Conservation (phyloP, 2,797 vertebrate genomes). For the Carduelis carduelis region DNA sequence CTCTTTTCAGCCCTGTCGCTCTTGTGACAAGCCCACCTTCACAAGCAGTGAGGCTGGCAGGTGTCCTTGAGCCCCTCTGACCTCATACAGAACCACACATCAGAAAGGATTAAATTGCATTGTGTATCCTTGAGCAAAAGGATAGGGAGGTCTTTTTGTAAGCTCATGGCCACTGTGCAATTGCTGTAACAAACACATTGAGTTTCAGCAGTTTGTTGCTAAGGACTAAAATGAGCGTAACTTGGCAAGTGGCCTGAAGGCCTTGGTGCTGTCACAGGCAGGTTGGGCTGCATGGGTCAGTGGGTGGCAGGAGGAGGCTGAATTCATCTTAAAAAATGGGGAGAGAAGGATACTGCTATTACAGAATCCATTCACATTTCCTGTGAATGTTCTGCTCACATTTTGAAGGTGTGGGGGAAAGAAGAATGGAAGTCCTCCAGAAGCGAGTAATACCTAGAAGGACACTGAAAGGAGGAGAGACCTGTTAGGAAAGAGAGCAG, state of each 20-base stretch:
- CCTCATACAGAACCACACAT: neutral
- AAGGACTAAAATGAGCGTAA: neutral
- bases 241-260: neutral
- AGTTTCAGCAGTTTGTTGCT: neutral
- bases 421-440: neutral
- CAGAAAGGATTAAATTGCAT: neutral
- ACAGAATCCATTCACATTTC: accelerated
- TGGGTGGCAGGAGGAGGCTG: neutral
- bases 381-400: accelerated
- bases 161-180: neutral
- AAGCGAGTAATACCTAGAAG: neutral
- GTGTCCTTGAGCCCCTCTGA: neutral
- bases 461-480: neutral
- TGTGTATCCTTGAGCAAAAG: neutral
- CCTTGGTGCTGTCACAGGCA: neutral
- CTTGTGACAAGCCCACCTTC: neutral
- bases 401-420: neutral
- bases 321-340: neutral
- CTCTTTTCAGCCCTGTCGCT: accelerated
- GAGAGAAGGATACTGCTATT: neutral
- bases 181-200: neutral
- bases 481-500: neutral
- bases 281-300: neutral
- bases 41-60: neutral
- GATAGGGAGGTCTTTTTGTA: neutral